Percentiles rank a stretch among this genome's conserved stretches.
Evolutionary conservation across 2,797 vertebrate species (phyloP).

Genomic region (Nannoperca obscura): DNA sequence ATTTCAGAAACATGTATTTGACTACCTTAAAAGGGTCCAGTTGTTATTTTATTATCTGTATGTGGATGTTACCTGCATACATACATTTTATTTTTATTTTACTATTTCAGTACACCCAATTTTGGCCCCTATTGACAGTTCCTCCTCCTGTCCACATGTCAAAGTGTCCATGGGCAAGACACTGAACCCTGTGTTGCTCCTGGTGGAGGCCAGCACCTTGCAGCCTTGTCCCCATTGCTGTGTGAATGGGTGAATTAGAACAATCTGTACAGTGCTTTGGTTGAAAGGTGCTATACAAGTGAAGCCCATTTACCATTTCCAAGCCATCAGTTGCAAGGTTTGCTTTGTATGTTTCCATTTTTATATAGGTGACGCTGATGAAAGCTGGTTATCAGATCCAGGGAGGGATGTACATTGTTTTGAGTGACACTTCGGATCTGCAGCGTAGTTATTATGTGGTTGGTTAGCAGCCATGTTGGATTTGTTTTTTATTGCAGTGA

Average conservation of each 20-base stretch:
- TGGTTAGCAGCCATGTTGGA: not conserved
- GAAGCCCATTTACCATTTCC: too few relatives aligned
- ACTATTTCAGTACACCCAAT: not conserved
- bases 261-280: too few relatives aligned
- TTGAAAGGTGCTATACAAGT: too few relatives aligned
- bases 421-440: not conserved
- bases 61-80: not conserved
- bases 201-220: too few relatives aligned
- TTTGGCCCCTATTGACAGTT: too few relatives aligned
- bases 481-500: not conserved
- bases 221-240: too few relatives aligned
- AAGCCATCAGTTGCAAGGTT: too few relatives aligned
- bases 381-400: not conserved
- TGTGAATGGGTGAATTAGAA: too few relatives aligned
- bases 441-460: not conserved
- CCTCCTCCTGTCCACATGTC: too few relatives aligned
- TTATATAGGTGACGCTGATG: not conserved
- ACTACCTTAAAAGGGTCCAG: not conserved
- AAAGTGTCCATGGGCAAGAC: too few relatives aligned
- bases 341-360: not conserved
- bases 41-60: not conserved
- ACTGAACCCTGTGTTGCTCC: too few relatives aligned
- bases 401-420: not conserved
- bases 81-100: too few relatives aligned
- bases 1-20: conserved; percentile 1